These are phyloP conservation scores for Diadegma fenestrale DNA, from an alignment of 2,888 invertebrate species.

Conservation along the genomic window DNA sequence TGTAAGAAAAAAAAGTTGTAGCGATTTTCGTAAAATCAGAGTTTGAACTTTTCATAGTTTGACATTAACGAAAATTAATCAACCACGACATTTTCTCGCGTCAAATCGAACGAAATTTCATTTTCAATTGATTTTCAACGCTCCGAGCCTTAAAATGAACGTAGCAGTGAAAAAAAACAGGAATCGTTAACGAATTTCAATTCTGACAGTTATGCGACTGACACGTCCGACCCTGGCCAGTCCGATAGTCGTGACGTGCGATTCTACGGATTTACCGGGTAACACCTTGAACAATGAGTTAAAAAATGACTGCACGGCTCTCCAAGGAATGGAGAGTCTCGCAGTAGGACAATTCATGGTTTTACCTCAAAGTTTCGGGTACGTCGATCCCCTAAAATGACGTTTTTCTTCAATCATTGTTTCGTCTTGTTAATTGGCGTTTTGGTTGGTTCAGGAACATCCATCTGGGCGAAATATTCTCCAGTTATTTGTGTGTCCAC, in stretches of 20 bases:
- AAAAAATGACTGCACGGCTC: conserved; percentile 93
- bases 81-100: background rate
- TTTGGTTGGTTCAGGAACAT: conserved; percentile 89
- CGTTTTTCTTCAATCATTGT: background rate
- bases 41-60: too few species aligned
- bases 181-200: conserved; percentile 38
- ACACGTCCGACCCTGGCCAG: conserved; percentile 96
- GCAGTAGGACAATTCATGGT: conserved; percentile 96
- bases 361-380: conserved; percentile 98
- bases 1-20: too few species aligned
- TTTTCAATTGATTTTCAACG: too few species aligned
- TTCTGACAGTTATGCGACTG: conserved; percentile 93
- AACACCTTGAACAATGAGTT: conserved; percentile 92
- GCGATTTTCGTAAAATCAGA: too few species aligned
- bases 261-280: conserved; percentile 93
- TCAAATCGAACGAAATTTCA: background rate
- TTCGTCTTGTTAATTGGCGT: background rate
- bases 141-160: background rate
- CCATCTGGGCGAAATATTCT: conserved; percentile 98
- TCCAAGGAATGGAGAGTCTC: conserved; percentile 92
- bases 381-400: conserved; percentile 66
- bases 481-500: conserved; percentile 98
- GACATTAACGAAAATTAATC: background rate
- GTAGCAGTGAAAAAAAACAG: background rate
- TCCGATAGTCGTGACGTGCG: conserved; percentile 93